These are phyloP conservation scores for Seriola aureovittata DNA, from an alignment of 2,113 vertebrate species.

Conservation along the genomic window DNA sequence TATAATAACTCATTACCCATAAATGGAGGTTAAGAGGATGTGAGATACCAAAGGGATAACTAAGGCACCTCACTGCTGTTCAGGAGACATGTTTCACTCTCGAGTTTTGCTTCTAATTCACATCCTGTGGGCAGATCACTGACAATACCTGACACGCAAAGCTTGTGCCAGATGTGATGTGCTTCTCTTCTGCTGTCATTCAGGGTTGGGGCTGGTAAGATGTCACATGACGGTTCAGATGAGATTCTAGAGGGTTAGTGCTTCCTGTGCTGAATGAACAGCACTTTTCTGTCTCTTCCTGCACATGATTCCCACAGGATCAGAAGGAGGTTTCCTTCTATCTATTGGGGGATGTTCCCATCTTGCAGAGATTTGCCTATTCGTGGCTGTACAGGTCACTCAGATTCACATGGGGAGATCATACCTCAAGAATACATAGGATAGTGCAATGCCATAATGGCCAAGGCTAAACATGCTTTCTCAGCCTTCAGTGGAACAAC, in stretches of 20 bases:
- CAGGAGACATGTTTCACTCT: conserved; percentile 22
- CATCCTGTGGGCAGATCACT: background rate
- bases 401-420: background rate
- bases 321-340: background rate
- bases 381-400: background rate
- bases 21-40: background rate
- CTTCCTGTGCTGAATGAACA: background rate
- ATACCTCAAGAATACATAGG: background rate
- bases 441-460: too few species aligned
- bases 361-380: background rate
- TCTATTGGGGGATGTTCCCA: background rate
- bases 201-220: background rate
- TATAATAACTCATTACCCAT: background rate
- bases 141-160: background rate
- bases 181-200: background rate
- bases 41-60: background rate
- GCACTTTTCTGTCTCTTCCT: background rate
- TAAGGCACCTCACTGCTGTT: background rate
- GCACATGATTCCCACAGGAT: conserved; percentile 14
- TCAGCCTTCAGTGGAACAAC: background rate
- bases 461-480: background rate
- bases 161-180: background rate
- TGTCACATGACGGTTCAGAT: background rate
- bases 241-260: background rate
- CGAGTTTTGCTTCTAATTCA: background rate